A percentile compares a stretch with the other conserved stretches of the same genome.
These are phyloP conservation scores for Amorpha juglandis DNA, from an alignment of 2,888 invertebrate genomes.

Conservation along the genomic window DNA sequence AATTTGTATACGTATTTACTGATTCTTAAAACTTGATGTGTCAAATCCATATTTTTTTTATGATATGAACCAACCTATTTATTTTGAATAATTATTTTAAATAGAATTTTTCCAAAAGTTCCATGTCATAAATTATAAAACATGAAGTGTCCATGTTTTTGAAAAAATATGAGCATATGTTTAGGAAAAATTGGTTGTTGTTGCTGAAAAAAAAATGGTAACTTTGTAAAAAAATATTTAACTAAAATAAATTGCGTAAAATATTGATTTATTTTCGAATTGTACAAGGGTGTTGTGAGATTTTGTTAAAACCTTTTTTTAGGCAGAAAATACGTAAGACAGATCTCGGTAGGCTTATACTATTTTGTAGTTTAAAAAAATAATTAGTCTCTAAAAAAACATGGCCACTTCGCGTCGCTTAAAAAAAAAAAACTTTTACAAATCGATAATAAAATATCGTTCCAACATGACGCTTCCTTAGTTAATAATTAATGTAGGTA, in stretches of 20 bases:
- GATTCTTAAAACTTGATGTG: constrained; percentile 10
- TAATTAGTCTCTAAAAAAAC: not conserved
- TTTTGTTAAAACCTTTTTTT: not conserved
- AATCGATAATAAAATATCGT: constrained; percentile 39
- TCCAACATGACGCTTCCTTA: constrained; percentile 66
- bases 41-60: constrained; percentile 12
- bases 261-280: not conserved
- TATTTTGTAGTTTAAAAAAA: not conserved
- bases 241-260: not conserved
- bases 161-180: not conserved
- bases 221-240: not conserved
- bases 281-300: not conserved
- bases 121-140: not conserved
- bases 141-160: constrained; percentile 19
- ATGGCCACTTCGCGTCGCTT: constrained; percentile 21
- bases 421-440: constrained; percentile 22
- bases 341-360: not conserved
- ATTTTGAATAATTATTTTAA: not conserved
- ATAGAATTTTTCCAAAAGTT: constrained; percentile 12
- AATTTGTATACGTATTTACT: constrained; percentile 4
- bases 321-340: not conserved
- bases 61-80: not conserved
- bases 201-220: no score
- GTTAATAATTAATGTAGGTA: constrained; percentile 59
- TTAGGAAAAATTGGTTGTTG: not conserved